Evolutionary conservation across 2,797 vertebrate genomes (phyloP), one percentile per base, ranked within the genome.

Genomic region (Novumbra hubbsi): DNA sequence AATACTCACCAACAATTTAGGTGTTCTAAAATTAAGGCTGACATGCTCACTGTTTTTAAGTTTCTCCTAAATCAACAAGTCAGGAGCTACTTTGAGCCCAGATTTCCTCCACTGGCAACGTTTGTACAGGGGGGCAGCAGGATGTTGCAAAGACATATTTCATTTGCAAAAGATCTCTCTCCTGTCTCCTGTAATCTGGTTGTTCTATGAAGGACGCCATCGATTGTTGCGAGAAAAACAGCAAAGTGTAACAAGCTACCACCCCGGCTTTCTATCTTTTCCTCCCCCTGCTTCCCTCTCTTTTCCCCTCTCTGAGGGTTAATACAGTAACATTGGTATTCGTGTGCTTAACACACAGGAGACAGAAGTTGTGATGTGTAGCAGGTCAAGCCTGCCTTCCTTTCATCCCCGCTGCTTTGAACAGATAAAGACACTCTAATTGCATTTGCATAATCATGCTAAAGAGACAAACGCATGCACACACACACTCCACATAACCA

Each of bases 401-500:
- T 90, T 90, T 92, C 86, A 89, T 90, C 86, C 75, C 52, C 45
- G 60, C 73, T 83, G 87, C 88, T 92, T 90, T 91, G 87, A 88
- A 88, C 84, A 90, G 88, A 92, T 90, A 90, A 91, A 89, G 88
- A 89, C 83, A 82, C 78, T 80, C 73, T 91, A 91, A 92, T 90
- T 91, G 76, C 90, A 92, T 93, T 92, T 91, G 87, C 90, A 91
- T 92, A 91, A 88, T 89, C 83, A 71, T 78, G 78, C 81, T 75
- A 85, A 85, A 75, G 85, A 85, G 84, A 84, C 78, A 86, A 80
- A 88, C 78, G 81, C 50, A 55, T 74, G 41, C 75, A 52, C 38
- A 48, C 55, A 64, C 63, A 28, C 57, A 38, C 28, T 27, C 24
- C 55, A 52, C 65, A 50, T 52, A 49, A 52, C 32, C 41, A 32